Conservation (phyloP, 2,888 invertebrate species). For the Lacanobia oleracea region DNA sequence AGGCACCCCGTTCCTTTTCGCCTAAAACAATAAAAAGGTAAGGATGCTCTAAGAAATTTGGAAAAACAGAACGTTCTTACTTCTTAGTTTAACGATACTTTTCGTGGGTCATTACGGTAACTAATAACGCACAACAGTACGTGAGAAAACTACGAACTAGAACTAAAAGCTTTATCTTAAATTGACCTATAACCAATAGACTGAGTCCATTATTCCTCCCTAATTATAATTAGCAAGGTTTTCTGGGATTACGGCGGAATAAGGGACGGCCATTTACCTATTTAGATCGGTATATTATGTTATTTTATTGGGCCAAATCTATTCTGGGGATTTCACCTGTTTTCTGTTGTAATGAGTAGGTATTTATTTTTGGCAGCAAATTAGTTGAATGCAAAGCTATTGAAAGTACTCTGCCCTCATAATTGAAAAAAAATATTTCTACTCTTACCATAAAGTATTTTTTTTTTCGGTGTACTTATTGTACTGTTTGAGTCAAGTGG, state of each 20-base stretch:
- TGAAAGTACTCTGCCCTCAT: not conserved
- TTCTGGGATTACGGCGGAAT: conserved; percentile 5
- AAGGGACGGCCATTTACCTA: not conserved
- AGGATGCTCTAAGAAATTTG: not conserved
- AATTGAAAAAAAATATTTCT: not conserved
- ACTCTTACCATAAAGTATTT: no score
- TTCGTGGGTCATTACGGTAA: conserved; percentile 13
- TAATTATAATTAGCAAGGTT: conserved; percentile 46
- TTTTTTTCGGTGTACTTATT: no score
- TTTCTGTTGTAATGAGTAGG: not conserved
- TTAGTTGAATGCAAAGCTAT: not conserved
- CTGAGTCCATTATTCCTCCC: conserved; percentile 12
- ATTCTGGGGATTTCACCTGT: not conserved
- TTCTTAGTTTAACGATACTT: conserved; percentile 1
- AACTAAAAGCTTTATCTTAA: conserved; percentile 22
- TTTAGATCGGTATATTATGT: not conserved
- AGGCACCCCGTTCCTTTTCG: no score
- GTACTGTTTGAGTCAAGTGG: no score
- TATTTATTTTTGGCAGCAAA: not conserved
- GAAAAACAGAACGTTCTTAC: not conserved
- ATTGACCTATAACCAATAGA: conserved; percentile 36
- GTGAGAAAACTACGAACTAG: conserved; percentile 43
- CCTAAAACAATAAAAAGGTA: not conserved
- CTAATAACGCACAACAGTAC: conserved; percentile 23
- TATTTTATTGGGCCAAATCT: conserved; percentile 5